Evolutionary conservation across 2,113 vertebrate species (phyloP).

Genomic region (Amia ocellicauda): DNA sequence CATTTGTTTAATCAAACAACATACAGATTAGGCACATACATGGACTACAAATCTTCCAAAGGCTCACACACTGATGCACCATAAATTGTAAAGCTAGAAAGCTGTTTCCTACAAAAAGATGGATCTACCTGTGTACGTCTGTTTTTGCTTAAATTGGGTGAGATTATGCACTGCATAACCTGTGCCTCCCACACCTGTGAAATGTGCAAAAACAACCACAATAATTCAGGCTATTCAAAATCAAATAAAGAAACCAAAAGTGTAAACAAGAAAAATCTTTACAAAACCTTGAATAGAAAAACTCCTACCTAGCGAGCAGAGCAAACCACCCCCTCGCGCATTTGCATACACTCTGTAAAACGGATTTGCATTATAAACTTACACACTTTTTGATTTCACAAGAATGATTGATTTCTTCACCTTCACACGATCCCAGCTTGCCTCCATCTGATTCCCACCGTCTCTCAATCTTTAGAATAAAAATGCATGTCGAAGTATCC

Average conservation of each 20-base stretch:
- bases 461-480: no score
- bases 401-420: no score
- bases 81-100: constrained; percentile 13
- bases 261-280: neutral
- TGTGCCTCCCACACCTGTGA: constrained; percentile 1
- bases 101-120: neutral
- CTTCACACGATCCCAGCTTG: no score
- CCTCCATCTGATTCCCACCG: no score
- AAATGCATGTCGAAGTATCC: no score
- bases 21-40: constrained; percentile 36
- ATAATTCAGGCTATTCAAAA: constrained; percentile 36
- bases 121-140: neutral
- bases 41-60: constrained; percentile 20
- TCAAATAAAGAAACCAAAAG: neutral
- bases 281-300: no score
- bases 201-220: constrained; percentile 32
- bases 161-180: constrained; percentile 31
- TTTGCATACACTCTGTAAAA: no score
- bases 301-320: no score
- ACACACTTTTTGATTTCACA: no score
- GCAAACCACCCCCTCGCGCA: no score
- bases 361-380: no score
- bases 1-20: constrained; percentile 36
- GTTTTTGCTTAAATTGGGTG: neutral
- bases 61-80: constrained; percentile 13